Conservation (phyloP, 2,797 vertebrate genomes). For the Limosa lapponica region DNA sequence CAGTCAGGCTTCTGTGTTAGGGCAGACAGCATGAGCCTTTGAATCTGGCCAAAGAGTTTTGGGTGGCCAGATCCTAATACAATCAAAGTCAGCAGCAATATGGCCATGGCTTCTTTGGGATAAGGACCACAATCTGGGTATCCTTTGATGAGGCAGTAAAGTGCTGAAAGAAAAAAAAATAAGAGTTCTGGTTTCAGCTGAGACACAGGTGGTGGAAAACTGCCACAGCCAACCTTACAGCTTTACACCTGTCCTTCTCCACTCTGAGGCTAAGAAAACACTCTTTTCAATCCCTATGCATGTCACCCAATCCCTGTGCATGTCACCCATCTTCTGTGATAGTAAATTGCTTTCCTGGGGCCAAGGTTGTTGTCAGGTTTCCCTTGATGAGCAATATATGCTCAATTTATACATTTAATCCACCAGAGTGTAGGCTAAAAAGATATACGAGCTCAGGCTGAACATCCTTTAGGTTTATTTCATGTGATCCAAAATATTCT, state of each 20-base stretch:
- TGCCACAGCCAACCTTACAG: background rate
- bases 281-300: background rate
- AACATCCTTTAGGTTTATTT: background rate
- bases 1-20: background rate
- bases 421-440: background rate
- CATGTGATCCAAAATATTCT: background rate
- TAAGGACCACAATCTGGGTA: background rate
- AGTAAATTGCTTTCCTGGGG: background rate
- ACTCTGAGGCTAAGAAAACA: background rate
- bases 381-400: background rate
- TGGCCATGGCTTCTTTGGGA: background rate
- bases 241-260: background rate
- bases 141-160: background rate
- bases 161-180: background rate
- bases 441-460: rapidly evolving
- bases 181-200: background rate
- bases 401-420: background rate
- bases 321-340: background rate
- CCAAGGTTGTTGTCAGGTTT: background rate
- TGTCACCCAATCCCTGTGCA: background rate
- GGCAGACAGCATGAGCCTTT: background rate
- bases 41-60: background rate
- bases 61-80: background rate
- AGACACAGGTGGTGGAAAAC: background rate
- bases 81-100: background rate